Evolutionary conservation across 2,113 vertebrate genomes (phyloP), one percentile per base, ranked within the genome.

Genomic region (Vulpes ferrilata): DNA sequence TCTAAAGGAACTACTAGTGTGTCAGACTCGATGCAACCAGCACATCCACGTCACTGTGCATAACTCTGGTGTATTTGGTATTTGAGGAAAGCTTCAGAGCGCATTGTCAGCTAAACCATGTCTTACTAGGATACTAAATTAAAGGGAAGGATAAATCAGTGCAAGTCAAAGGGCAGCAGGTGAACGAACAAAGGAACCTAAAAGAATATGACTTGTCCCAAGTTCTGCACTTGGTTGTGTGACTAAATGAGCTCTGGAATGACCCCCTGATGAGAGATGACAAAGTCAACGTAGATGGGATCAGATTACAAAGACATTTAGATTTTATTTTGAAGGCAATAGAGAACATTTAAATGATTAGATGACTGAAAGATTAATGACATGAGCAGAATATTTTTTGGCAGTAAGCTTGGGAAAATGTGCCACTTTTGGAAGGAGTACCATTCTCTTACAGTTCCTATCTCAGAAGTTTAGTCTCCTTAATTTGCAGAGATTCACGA

Each of bases 141-240:
- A 80, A 95, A 81, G 19, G 11, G 7, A 25, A 78, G n/a, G 11
- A 25, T 59, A 81, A 81, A 67, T 38, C 30, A 25, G 8, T 4
- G 19, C 23, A 51, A 43, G 7, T 12, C 59, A 35, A 57, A 35
- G n/a, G n/a, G 22, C 30, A 71, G 53, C 12, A 6, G 11, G 13
- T 84, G 17, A 55, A 88, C n/a, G 38, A 3, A 74, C 11, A 43
- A 67, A 15, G 55, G 51, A 51, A 1, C 0, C 5, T 27, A 0
- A 25, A 69, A 69, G 7, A 59, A n/a, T 23, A 59, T 3, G 8
- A 11, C 0, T 17, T 4, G 2, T 27, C 67, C n/a, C 62, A 2
- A 48, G 27, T 15, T 67, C 6, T 9, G 1, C 0, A 74, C 74
- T 2, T 2, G 5, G 15, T 11, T 38, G 0, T 11, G 55, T 2